Percentiles rank a stretch among this genome's conserved stretches.
These are phyloP conservation scores for Cheilosia vulpina DNA, from an alignment of 2,888 invertebrate genomes.

Conservation along the genomic window DNA sequence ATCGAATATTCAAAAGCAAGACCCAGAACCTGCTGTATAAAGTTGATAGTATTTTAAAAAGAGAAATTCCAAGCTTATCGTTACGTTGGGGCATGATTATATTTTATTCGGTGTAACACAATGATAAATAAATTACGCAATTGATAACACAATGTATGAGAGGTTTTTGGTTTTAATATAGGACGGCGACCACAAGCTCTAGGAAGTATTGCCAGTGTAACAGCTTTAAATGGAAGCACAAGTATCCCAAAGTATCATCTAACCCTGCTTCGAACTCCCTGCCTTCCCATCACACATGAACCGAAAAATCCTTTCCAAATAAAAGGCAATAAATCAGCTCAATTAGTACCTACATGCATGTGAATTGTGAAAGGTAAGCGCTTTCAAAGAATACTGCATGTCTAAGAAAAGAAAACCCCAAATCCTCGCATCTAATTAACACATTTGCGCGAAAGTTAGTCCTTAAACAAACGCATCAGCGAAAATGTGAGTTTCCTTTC, in stretches of 20 bases:
- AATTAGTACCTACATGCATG: not conserved
- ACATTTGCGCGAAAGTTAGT: conserved; percentile 57
- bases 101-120: conserved; percentile 67
- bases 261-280: too few relatives aligned
- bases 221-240: too few relatives aligned
- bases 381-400: conserved; percentile 8
- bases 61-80: conserved; percentile 52
- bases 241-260: too few relatives aligned
- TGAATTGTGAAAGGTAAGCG: conserved; percentile 38
- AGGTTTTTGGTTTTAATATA: not conserved
- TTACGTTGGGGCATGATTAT: conserved; percentile 63
- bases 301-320: not conserved
- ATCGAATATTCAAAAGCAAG: conserved; percentile 55
- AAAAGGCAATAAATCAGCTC: conserved; percentile 44
- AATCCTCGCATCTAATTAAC: conserved; percentile 57
- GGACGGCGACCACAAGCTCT: too few relatives aligned
- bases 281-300: too few relatives aligned
- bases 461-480: conserved; percentile 63
- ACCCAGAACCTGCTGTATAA: conserved; percentile 52
- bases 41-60: conserved; percentile 46
- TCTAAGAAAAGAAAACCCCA: not conserved
- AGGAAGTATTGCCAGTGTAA: too few relatives aligned
- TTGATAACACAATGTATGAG: conserved; percentile 35
- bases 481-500: conserved; percentile 42
- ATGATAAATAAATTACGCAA: conserved; percentile 52